A percentile compares a stretch with the other conserved stretches of the same genome.
phyloP scores from a whole-genome alignment of 2,797 vertebrate species.

The Rhinichthys osculus region DNA sequence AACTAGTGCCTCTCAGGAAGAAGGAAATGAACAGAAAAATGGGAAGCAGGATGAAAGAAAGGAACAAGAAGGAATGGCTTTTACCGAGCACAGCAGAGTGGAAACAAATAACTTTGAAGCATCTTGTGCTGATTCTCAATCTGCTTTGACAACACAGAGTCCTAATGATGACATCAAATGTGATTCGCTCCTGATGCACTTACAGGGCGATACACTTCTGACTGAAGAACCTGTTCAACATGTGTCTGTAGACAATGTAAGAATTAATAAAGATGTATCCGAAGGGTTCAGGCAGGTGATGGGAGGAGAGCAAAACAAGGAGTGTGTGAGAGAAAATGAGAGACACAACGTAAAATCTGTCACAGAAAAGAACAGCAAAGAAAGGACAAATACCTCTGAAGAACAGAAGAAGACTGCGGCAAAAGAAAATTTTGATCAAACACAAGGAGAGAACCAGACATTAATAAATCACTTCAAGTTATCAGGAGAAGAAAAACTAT shows the following conservation, averaged over 20 bases:
- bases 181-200: not conserved
- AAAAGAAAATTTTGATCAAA: slow-evolving; percentile 44
- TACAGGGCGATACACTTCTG: not conserved
- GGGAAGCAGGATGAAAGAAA: not conserved
- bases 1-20: not conserved
- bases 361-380: slow-evolving; percentile 9
- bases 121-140: not conserved
- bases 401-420: slow-evolving; percentile 35
- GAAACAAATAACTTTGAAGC: slow-evolving; percentile 28
- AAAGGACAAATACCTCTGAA: slow-evolving; percentile 44
- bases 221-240: slow-evolving; percentile 12
- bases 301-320: not conserved
- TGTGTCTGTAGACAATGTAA: slow-evolving; percentile 7
- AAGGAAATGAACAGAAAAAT: slow-evolving; percentile 2
- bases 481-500: slow-evolving; percentile 53
- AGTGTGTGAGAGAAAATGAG: slow-evolving; percentile 18
- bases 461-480: slow-evolving; percentile 60
- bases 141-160: slow-evolving; percentile 23
- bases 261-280: not conserved
- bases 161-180: slow-evolving; percentile 30
- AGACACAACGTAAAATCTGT: slow-evolving; percentile 5
- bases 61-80: not conserved
- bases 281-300: slow-evolving; percentile 11
- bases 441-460: slow-evolving; percentile 57
- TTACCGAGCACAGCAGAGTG: slow-evolving; percentile 5